Percentiles rank a stretch among this genome's conserved stretches.
Evolutionary conservation across 2,113 vertebrate species (phyloP).

Genomic region (Condylura cristata): DNA sequence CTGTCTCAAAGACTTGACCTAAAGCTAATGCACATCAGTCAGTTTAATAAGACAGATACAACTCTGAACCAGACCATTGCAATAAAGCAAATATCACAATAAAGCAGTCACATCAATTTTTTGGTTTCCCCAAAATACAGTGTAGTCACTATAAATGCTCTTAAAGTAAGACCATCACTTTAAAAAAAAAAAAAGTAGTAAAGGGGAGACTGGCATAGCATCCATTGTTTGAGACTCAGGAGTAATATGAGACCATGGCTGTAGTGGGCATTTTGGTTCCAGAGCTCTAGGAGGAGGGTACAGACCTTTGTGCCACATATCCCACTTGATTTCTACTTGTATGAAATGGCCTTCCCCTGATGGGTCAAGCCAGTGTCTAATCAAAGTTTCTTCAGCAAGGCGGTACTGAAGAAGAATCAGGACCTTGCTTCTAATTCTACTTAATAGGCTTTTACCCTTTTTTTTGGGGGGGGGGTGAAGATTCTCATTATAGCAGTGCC

Average conservation of each 20-base stretch:
- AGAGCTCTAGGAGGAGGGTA: constrained; percentile 94
- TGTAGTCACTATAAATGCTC: too few relatives aligned
- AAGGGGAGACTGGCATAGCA: constrained; percentile 40
- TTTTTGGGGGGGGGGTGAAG: constrained; percentile 95
- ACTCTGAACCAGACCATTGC: too few relatives aligned
- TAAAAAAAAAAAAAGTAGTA: background rate
- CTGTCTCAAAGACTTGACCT: background rate
- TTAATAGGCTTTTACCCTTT: constrained; percentile 98
- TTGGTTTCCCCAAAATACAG: too few relatives aligned
- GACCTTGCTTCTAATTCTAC: constrained; percentile 93
- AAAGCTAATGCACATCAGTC: background rate
- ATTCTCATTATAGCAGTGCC: constrained; percentile 98
- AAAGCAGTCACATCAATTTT: too few relatives aligned
- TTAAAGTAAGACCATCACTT: too few relatives aligned
- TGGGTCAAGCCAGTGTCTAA: constrained; percentile 94
- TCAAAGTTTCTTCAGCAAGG: constrained; percentile 93
- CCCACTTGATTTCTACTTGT: constrained; percentile 97
- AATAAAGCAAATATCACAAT: too few relatives aligned
- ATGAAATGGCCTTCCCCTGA: constrained; percentile 96
- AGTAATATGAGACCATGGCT: constrained; percentile 89
- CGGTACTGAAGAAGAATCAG: constrained; percentile 97
- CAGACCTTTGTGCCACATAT: constrained; percentile 97
- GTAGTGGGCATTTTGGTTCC: constrained; percentile 93
- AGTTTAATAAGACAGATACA: background rate
- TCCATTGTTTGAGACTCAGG: constrained; percentile 62